Evolutionary conservation across 2,113 vertebrate genomes (phyloP).

Genomic region (Poeciliopsis turrubarensis): DNA sequence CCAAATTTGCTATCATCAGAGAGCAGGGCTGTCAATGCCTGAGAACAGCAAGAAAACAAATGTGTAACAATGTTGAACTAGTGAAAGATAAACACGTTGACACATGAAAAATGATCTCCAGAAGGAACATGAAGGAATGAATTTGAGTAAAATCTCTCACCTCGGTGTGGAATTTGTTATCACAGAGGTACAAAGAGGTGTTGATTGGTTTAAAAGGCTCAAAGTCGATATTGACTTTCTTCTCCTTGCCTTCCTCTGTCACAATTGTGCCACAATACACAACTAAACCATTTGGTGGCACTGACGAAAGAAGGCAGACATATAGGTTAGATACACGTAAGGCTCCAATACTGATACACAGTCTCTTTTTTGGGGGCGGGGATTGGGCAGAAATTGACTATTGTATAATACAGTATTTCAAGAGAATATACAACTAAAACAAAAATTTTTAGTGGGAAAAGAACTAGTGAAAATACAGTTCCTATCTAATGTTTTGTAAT

Average conservation of each 20-base stretch:
- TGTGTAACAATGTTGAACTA: slow-evolving; percentile 2
- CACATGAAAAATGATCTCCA: not conserved
- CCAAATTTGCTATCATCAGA: slow-evolving; percentile 99
- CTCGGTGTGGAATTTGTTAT: slow-evolving; percentile 99
- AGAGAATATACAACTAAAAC: not conserved
- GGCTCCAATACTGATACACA: not conserved
- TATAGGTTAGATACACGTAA: slow-evolving; percentile 1
- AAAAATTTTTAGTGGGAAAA: not conserved
- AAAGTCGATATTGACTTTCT: slow-evolving; percentile 99
- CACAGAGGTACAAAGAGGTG: slow-evolving; percentile 98
- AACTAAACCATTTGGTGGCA: slow-evolving; percentile 98
- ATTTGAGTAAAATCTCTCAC: slow-evolving; percentile 65
- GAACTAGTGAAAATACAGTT: not conserved
- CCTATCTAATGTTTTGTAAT: not conserved
- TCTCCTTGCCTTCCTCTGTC: slow-evolving; percentile 99
- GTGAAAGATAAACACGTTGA: not conserved
- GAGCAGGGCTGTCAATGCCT: slow-evolving; percentile 97
- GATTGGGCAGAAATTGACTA: not conserved
- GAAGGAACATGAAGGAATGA: slow-evolving; percentile 1
- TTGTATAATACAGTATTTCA: not conserved
- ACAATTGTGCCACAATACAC: slow-evolving; percentile 99
- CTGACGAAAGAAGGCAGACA: slow-evolving; percentile 72
- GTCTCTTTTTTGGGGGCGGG: no score
- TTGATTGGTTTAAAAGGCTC: slow-evolving; percentile 99
- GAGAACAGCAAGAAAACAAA: slow-evolving; percentile 6